Conservation (phyloP, 2,797 vertebrate species). For the Enteromius afrohamiltoni region DNA sequence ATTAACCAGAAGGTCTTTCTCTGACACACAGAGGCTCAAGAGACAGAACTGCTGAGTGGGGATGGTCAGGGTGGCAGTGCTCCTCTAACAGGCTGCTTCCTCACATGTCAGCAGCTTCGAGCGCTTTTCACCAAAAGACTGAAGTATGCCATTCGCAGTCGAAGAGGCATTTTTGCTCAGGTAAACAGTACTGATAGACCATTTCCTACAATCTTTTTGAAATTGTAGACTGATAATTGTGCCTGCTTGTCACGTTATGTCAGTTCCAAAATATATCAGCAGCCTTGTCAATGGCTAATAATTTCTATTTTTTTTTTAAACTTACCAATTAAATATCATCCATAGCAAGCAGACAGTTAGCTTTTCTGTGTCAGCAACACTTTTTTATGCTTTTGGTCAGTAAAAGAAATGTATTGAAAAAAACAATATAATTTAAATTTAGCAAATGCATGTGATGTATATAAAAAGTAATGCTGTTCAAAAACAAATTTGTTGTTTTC, state of each 20-base stretch:
- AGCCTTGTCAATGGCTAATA: not conserved
- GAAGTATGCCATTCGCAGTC: conserved; percentile 84
- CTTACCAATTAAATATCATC: no score
- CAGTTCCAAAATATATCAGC: not conserved
- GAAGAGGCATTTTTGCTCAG: conserved; percentile 85
- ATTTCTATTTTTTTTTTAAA: no score
- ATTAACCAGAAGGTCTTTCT: conserved; percentile 31
- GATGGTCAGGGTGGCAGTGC: conserved; percentile 53
- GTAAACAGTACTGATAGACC: conserved; percentile 54
- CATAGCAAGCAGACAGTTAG: not conserved
- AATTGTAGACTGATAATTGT: not conserved
- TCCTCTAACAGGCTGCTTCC: conserved; percentile 74
- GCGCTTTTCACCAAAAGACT: conserved; percentile 88
- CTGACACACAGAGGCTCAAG: conserved; percentile 69
- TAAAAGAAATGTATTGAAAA: not conserved
- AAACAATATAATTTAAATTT: not conserved
- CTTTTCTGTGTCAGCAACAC: not conserved
- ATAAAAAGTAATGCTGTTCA: no score
- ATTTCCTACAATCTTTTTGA: no score
- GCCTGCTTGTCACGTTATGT: not conserved
- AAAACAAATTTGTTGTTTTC: no score
- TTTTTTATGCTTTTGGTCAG: not conserved
- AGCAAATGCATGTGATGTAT: not conserved
- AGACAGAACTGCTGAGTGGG: conserved; percentile 78
- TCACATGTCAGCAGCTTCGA: conserved; percentile 83